Evolutionary conservation across 2,113 vertebrate genomes (phyloP).

Genomic region (Pimephales promelas): DNA sequence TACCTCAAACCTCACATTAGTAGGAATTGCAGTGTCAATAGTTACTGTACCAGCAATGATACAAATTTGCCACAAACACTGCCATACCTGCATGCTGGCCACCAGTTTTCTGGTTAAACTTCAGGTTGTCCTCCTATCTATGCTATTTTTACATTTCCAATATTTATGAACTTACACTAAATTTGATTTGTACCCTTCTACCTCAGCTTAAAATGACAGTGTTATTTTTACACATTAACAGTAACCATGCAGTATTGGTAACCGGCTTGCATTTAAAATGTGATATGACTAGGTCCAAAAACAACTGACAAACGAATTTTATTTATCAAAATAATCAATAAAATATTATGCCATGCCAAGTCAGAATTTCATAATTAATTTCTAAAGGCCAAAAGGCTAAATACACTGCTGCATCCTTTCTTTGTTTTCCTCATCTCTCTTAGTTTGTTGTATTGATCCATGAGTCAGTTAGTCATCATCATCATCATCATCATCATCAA

Average conservation of each 20-base stretch:
- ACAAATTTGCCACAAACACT: constrained; percentile 7
- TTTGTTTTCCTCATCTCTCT: neutral
- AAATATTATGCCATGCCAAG: neutral
- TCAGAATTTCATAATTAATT: neutral
- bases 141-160: neutral
- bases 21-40: neutral
- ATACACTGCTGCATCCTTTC: neutral
- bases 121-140: neutral
- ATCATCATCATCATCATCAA: neutral
- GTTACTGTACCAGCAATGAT: neutral
- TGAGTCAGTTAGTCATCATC: neutral
- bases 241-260: neutral
- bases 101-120: neutral
- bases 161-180: neutral
- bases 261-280: neutral
- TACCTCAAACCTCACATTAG: constrained; percentile 42
- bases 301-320: neutral
- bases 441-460: neutral
- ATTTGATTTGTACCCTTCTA: neutral
- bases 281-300: neutral
- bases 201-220: constrained; percentile 22
- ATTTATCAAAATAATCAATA: neutral
- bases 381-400: neutral
- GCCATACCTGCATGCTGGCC: constrained; percentile 10
- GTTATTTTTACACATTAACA: neutral